phyloP scores from a whole-genome alignment of 2,888 invertebrate species.

The Cantharis nigra region DNA sequence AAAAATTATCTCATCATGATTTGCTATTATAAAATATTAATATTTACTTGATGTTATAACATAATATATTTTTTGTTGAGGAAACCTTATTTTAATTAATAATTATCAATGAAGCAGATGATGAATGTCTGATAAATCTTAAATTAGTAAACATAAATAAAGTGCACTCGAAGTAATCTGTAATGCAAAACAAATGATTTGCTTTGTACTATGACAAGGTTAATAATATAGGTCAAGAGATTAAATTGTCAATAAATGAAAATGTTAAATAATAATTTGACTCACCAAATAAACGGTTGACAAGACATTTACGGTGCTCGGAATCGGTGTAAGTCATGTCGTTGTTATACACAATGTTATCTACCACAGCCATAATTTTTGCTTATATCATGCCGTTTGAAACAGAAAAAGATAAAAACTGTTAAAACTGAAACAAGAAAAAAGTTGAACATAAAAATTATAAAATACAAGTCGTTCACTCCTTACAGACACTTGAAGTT shows the following conservation, averaged over 20 bases:
- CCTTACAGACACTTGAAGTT: neutral
- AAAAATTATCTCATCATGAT: neutral
- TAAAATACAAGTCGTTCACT: neutral
- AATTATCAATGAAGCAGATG: neutral
- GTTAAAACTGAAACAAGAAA: neutral
- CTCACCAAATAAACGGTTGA: slow-evolving; percentile 50
- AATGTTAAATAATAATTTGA: slow-evolving; percentile 1
- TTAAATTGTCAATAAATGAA: neutral
- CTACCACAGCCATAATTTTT: slow-evolving; percentile 12
- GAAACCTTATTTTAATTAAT: too few species aligned
- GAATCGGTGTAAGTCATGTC: slow-evolving; percentile 53
- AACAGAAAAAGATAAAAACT: neutral
- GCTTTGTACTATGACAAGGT: neutral
- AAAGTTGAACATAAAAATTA: neutral
- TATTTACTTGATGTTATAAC: too few species aligned
- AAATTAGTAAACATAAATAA: neutral
- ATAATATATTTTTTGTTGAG: neutral
- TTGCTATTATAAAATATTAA: neutral
- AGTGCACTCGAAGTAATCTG: neutral
- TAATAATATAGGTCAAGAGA: neutral
- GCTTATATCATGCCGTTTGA: neutral
- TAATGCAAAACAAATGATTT: neutral
- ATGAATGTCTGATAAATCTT: neutral
- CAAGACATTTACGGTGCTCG: slow-evolving; percentile 50
- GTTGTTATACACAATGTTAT: slow-evolving; percentile 27